Base-by-base conservation (phyloP, 2,113 vertebrate genomes). In the Colaptes auratus region DNA sequence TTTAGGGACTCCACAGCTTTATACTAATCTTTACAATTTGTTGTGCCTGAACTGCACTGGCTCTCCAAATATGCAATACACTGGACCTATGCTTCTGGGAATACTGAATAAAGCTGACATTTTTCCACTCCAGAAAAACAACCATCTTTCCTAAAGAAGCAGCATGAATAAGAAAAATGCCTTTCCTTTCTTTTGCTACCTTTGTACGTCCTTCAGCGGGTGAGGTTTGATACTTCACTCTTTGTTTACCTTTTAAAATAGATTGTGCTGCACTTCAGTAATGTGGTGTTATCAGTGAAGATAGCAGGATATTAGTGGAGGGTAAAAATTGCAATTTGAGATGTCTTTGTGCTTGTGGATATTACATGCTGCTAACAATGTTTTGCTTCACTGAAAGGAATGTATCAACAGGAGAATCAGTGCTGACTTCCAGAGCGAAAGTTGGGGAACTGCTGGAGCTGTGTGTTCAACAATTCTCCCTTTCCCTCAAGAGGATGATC, bases 41-140 rank as follows among this genome's bases (percentile, higher is more conserved):
- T 56, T 93, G 83, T 93, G 86, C 88, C 85, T 95, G 95, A 94
- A 94, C 88, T 85, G 71, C 83, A 64, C 53, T 81, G 73, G 86
- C 88, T 93, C 60, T 91, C 76, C 82, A 92, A 92, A 91, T 72
- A 94, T 15, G 53, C 75, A 93, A 83, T 67, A 50, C 15, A 21
- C 61, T 81, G 73, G 72, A 86, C 53, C 65, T 80, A 2, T 42
- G 61, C 93, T 89, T 75, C 39, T 39, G 92, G 92, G 94, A 89
- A 93, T 92, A 89, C 58, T 65, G 55, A n/a, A 75, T 78, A 84
- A 92, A 87, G 58, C 70, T 95, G 86, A 82, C 89, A 81, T 89
- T 92, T 81, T 90, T 90, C 86, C 77, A 84, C 70, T 75, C 65
- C 25, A 89, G 77, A 59, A 94, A 93, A 94, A 88, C 14, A 80